These are phyloP conservation scores for Cyaniris semiargus DNA, from an alignment of 2,888 invertebrate species.

Conservation along the genomic window DNA sequence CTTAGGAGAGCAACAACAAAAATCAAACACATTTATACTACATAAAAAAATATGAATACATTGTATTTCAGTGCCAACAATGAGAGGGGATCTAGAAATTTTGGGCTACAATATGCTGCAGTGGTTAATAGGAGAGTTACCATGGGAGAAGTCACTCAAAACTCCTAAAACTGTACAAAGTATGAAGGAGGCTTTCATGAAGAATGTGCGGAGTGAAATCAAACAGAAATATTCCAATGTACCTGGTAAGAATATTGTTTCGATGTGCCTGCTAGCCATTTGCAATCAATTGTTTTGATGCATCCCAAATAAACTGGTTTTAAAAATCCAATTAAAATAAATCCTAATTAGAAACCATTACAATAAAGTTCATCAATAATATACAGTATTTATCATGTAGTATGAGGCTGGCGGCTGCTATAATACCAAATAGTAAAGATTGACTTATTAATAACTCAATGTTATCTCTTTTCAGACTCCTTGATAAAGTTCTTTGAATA, in stretches of 20 bases:
- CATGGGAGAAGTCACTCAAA: constrained; percentile 88
- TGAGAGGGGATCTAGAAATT: constrained; percentile 96
- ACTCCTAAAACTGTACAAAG: constrained; percentile 83
- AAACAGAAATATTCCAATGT: constrained; percentile 62
- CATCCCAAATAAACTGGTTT: too few species aligned
- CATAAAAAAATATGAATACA: too few species aligned
- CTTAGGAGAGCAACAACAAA: too few species aligned
- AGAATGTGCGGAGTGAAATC: constrained; percentile 66
- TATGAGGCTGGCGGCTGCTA: too few species aligned
- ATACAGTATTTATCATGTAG: too few species aligned
- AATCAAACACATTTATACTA: too few species aligned
- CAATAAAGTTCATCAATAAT: too few species aligned
- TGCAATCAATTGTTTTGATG: too few species aligned
- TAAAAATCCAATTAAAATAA: too few species aligned
- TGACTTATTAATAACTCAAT: not conserved
- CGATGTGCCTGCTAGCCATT: too few species aligned
- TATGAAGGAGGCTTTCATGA: constrained; percentile 85
- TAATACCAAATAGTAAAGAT: too few species aligned
- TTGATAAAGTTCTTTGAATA: constrained; percentile 84
- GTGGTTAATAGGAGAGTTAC: constrained; percentile 91
- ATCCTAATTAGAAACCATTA: too few species aligned
- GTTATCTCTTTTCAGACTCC: constrained; percentile 71
- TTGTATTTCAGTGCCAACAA: constrained; percentile 83
- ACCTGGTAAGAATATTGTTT: constrained; percentile 54
- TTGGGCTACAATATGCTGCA: constrained; percentile 95